Conservation (phyloP, 2,888 invertebrate species). For the Caenorhabditis sp. region DNA sequence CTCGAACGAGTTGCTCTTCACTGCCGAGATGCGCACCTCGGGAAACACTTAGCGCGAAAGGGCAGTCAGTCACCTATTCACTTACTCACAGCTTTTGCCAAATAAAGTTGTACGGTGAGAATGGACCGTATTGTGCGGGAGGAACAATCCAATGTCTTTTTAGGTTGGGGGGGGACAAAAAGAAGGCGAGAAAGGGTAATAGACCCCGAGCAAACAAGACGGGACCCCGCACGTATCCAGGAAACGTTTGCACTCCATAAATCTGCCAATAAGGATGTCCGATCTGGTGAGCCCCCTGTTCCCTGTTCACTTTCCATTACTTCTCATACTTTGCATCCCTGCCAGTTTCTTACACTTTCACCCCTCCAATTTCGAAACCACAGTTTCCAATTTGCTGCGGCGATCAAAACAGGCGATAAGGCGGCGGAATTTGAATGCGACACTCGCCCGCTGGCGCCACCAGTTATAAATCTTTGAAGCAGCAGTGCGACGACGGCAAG, state of each 20-base stretch:
- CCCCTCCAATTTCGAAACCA: constrained; percentile 28
- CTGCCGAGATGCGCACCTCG: constrained; percentile 55
- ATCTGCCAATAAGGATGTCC: too few species aligned
- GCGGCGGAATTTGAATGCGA: constrained; percentile 40
- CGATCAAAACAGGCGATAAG: constrained; percentile 38
- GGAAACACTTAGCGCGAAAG: constrained; percentile 44
- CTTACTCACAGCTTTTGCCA: constrained; percentile 53
- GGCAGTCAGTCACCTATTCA: constrained; percentile 32
- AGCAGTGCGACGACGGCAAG: constrained; percentile 27
- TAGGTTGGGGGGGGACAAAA: too few species aligned
- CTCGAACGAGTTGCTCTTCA: constrained; percentile 54
- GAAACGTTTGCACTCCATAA: background rate
- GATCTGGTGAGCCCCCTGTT: too few species aligned
- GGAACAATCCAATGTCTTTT: constrained; percentile 1
- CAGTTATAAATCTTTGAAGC: constrained; percentile 53
- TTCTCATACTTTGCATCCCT: background rate
- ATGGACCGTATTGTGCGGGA: constrained; percentile 19
- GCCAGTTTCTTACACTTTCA: background rate
- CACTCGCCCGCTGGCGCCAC: constrained; percentile 5
- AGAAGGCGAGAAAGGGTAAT: too few species aligned
- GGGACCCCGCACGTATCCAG: background rate
- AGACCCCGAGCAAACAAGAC: constrained; percentile 18
- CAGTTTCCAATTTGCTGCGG: constrained; percentile 13
- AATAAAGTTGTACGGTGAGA: constrained; percentile 23
- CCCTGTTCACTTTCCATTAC: background rate